Evolutionary conservation across 2,113 vertebrate genomes (phyloP).

Genomic region (Myanophis thanlyinensis): DNA sequence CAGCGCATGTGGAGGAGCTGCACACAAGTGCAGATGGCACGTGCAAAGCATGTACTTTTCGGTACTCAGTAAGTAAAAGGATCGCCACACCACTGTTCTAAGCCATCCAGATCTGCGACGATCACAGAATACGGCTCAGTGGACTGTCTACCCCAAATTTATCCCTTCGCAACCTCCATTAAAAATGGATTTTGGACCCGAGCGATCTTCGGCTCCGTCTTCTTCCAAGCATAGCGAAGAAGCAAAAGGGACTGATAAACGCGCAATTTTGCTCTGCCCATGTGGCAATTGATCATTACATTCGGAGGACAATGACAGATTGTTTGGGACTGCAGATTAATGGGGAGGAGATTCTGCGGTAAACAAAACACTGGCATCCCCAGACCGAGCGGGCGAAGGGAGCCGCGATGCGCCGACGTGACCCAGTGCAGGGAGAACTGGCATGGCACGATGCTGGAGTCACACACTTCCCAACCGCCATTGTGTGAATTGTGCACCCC

Average conservation of each 20-base stretch:
- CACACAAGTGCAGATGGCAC: too few species aligned
- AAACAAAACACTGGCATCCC: constrained; percentile 42
- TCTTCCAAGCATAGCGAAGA: not conserved
- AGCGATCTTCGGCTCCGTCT: not conserved
- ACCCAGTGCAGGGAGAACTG: not conserved
- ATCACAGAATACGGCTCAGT: not conserved
- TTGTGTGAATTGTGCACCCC: not conserved
- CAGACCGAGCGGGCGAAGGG: not conserved
- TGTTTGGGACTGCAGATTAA: constrained; percentile 33
- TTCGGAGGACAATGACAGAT: constrained; percentile 5
- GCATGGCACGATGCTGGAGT: not conserved
- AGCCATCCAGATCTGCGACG: too few species aligned
- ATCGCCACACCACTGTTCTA: too few species aligned
- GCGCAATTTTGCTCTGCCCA: constrained; percentile 11
- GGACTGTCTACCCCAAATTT: too few species aligned
- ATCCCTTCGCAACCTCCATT: too few species aligned
- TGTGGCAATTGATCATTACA: constrained; percentile 25
- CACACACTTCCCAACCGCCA: not conserved
- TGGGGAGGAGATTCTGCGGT: constrained; percentile 6
- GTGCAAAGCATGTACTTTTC: too few species aligned
- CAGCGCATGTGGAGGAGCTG: too few species aligned
- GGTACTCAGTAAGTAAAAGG: too few species aligned
- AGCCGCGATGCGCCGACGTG: not conserved
- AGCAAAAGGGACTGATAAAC: not conserved
- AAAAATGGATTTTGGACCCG: not conserved